A percentile compares a stretch with the other conserved stretches of the same genome.
Evolutionary conservation across 2,888 invertebrate genomes (phyloP).

Genomic region (Craniophora ligustri): DNA sequence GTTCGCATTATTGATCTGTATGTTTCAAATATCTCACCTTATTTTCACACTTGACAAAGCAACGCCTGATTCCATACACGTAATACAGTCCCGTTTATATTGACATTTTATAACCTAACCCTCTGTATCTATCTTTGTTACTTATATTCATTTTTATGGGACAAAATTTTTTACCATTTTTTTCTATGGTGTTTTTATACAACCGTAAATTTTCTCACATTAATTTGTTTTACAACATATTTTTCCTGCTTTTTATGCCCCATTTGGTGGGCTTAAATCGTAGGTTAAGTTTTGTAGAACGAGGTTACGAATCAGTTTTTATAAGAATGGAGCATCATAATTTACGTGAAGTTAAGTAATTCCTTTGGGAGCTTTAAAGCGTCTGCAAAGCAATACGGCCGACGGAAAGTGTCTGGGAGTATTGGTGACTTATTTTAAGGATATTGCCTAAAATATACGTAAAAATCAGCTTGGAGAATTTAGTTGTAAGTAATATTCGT

Average conservation of each 20-base stretch:
- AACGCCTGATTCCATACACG: slow-evolving; percentile 73
- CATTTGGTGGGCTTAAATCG: slow-evolving; percentile 25
- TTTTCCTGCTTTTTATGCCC: slow-evolving; percentile 19
- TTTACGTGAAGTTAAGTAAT: too few species aligned
- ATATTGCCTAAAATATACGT: too few species aligned
- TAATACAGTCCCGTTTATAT: slow-evolving; percentile 73
- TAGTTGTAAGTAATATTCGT: too few species aligned
- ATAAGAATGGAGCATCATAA: too few species aligned
- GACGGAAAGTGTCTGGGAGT: too few species aligned
- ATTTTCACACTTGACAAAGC: slow-evolving; percentile 75
- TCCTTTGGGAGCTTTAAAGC: too few species aligned
- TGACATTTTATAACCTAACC: slow-evolving; percentile 70
- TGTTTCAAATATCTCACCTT: slow-evolving; percentile 56
- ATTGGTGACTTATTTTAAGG: too few species aligned
- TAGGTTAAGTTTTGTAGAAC: slow-evolving; percentile 9
- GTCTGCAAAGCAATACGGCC: too few species aligned
- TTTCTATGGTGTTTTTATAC: slow-evolving; percentile 33
- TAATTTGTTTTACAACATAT: slow-evolving; percentile 38
- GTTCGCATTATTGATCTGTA: slow-evolving; percentile 39
- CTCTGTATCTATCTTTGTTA: slow-evolving; percentile 55
- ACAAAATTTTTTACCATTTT: slow-evolving; percentile 35
- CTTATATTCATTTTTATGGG: slow-evolving; percentile 60
- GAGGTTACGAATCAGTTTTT: slow-evolving; percentile 29
- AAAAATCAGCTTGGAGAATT: too few species aligned
- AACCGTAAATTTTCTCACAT: slow-evolving; percentile 21